Conservation (phyloP, 1,140 invertebrate genomes). For the Propsilocerus akamusi region DNA sequence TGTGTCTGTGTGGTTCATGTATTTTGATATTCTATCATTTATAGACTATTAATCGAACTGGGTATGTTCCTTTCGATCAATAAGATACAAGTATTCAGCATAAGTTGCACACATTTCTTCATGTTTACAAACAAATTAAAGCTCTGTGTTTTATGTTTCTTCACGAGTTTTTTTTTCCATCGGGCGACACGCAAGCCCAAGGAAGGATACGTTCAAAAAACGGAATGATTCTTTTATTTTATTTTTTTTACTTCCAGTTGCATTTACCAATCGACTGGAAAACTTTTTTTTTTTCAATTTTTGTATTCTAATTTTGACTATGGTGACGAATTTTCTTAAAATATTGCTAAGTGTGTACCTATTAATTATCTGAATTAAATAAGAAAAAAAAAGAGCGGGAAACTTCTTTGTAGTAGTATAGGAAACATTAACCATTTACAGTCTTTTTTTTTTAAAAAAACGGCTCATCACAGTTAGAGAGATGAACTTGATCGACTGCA, state of each 20-base stretch:
- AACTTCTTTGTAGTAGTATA: no score
- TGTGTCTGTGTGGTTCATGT: background rate
- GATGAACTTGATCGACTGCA: no score
- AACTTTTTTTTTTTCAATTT: background rate
- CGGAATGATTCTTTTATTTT: slow-evolving; percentile 1
- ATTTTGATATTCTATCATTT: background rate
- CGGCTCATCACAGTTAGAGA: no score
- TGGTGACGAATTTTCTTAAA: background rate
- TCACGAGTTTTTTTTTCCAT: no score
- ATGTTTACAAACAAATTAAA: background rate
- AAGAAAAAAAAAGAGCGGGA: no score
- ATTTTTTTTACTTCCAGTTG: slow-evolving; percentile 3
- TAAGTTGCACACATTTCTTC: background rate
- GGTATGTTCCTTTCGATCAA: background rate
- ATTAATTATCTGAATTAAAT: no score
- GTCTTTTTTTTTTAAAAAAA: no score
- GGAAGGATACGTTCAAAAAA: no score
- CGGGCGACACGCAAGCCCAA: no score
- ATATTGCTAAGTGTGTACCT: no score
- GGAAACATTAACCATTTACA: no score
- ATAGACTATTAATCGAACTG: no score
- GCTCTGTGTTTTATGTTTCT: background rate
- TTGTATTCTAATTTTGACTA: background rate
- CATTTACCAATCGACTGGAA: background rate
- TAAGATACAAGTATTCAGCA: background rate